Percentiles rank a stretch among this genome's conserved stretches.
Evolutionary conservation across 1,140 invertebrate species (phyloP).

Genomic region (Apis laboriosa): DNA sequence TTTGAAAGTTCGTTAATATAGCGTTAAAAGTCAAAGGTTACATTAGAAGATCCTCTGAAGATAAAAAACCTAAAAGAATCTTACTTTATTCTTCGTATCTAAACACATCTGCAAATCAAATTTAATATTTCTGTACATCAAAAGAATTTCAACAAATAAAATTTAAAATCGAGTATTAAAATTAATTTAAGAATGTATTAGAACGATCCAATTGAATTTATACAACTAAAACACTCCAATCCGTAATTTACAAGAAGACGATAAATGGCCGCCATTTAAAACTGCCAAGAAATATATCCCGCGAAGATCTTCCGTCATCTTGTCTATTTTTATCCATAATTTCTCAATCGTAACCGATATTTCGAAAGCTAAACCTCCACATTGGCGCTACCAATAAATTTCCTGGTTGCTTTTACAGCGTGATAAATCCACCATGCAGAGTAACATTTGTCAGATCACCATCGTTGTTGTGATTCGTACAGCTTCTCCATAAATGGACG

Average conservation of each 20-base stretch:
- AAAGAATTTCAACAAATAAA: no score
- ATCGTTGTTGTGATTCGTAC: conserved; percentile 6
- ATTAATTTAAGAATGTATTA: no score
- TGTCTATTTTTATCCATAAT: not conserved
- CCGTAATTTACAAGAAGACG: not conserved
- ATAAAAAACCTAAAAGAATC: no score
- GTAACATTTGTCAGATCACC: not conserved
- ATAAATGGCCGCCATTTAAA: not conserved
- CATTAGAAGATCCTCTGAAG: no score
- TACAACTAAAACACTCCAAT: no score
- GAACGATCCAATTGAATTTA: no score
- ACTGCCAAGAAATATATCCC: not conserved
- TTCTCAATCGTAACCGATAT: not conserved
- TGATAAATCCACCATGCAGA: conserved; percentile 11
- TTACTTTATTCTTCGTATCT: no score
- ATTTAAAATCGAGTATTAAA: no score
- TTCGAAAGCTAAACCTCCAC: no score
- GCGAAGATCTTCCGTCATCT: not conserved
- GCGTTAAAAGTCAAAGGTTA: no score
- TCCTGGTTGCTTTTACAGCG: conserved; percentile 9
- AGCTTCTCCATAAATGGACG: not conserved
- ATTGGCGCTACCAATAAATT: conserved; percentile 5
- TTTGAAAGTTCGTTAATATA: not conserved
- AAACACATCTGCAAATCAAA: no score
- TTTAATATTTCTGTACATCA: no score